Evolutionary conservation across 2,797 vertebrate species (phyloP), one percentile per base, ranked within the genome.

Genomic region (Melanotaenia nigrans): DNA sequence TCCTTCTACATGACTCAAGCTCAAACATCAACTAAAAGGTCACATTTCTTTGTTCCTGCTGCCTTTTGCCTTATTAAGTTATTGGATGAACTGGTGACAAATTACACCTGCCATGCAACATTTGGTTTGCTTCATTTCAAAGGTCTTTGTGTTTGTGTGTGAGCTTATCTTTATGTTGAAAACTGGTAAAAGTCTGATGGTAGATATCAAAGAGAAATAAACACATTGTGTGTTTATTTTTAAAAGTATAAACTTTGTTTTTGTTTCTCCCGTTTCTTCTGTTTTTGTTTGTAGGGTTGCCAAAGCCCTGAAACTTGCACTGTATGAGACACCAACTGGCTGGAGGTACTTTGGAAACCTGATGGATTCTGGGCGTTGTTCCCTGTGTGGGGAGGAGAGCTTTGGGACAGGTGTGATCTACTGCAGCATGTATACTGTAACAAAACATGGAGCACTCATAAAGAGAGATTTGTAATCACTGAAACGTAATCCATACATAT

Each of bases 271-370:
- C 32, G 54, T 55, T 71, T 35, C 35, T 49, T 66, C 22, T 66
- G n/a, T 77, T 4, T 28, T 3, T 80, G 25, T 79, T 71, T 94
- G 65, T 83, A 99, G 98, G 92, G 97, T 99, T 79, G 97, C 97
- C 78, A 99, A 99, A 91, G 93, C 94, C 72, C 93, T 98, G 96
- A 99, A 99, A 84, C 90, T 99, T 61, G 96, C 98, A 12, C 91
- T 99, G 42, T 99, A 99, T 75, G 98, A 99, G 93, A 98, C 97
- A 62, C 98, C 98, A 57, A 92, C 96, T 59, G 98, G 98, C 82
- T 99, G 97, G 97, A 96, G 97, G 80, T 99, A 97, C 91, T 99
- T 99, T 86, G 96, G 97, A 65, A 99, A 96, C 92, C 93, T 99
- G 77, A 99, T 99, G 97, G 98, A 99, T 89, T 98, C 97, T 2